These are phyloP conservation scores for Poicephalus gulielmi DNA, from an alignment of 2,113 vertebrate genomes.

Conservation along the genomic window DNA sequence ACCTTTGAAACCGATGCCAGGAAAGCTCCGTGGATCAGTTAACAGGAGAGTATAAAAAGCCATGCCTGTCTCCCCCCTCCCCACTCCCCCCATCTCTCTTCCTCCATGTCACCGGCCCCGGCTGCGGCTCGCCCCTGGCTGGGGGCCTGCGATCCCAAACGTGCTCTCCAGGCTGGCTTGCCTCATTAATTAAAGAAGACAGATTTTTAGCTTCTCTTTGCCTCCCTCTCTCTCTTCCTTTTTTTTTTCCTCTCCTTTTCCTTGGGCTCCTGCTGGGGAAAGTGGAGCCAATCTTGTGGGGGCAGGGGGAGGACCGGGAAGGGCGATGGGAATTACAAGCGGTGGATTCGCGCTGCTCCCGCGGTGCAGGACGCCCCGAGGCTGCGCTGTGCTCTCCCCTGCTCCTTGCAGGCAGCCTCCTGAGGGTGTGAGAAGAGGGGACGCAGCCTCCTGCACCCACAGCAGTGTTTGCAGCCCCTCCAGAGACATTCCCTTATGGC, in stretches of 20 bases:
- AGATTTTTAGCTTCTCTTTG: constrained; percentile 60
- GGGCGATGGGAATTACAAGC: background rate
- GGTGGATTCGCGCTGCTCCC: background rate
- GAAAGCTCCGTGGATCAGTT: constrained; percentile 68
- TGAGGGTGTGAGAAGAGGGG: rapidly evolving
- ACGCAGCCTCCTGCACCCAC: background rate
- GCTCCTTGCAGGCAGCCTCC: background rate
- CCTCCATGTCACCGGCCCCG: constrained; percentile 54
- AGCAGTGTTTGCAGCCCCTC: background rate
- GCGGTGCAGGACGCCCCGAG: rapidly evolving
- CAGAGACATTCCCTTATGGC: rapidly evolving
- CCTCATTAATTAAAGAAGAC: constrained; percentile 70
- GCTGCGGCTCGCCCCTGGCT: constrained; percentile 52
- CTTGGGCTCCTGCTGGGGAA: constrained; percentile 20
- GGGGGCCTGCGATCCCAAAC: constrained; percentile 63
- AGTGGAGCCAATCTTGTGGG: background rate
- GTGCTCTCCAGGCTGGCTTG: constrained; percentile 51
- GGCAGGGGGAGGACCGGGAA: background rate
- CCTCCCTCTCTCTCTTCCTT: background rate
- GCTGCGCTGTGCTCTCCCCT: background rate
- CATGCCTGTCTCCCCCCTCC: constrained; percentile 41
- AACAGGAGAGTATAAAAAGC: constrained; percentile 67
- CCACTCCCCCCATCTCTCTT: constrained; percentile 45
- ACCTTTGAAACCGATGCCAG: constrained; percentile 71
- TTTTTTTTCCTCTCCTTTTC: background rate